phyloP scores from a whole-genome alignment of 2,888 invertebrate genomes.

The Agrenia bidenticulata region DNA sequence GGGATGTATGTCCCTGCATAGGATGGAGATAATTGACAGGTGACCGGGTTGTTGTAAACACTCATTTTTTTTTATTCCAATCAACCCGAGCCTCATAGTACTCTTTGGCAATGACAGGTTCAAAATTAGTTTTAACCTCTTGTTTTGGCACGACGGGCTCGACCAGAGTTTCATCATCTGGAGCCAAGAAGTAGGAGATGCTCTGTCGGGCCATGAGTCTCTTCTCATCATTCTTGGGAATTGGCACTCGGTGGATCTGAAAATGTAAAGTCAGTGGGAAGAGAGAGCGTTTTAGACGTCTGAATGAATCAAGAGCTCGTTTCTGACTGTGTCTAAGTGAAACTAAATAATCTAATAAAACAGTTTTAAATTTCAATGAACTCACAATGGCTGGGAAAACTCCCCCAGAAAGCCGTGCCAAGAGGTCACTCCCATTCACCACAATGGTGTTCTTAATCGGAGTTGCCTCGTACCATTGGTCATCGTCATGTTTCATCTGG shows the following conservation, averaged over 20 bases:
- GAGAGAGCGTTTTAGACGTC: too few relatives aligned
- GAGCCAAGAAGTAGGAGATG: conserved; percentile 75
- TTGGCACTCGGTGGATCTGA: conserved; percentile 70
- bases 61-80: conserved; percentile 29
- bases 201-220: conserved; percentile 69
- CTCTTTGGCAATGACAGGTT: conserved; percentile 32
- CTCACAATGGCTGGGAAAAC: conserved; percentile 69
- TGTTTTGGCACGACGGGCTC: conserved; percentile 57
- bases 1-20: too few relatives aligned
- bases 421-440: conserved; percentile 71
- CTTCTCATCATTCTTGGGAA: conserved; percentile 67
- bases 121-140: conserved; percentile 38
- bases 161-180: conserved; percentile 58
- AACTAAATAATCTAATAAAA: too few relatives aligned
- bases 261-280: conserved; percentile 35
- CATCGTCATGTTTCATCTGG: conserved; percentile 46
- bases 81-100: conserved; percentile 38
- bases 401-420: conserved; percentile 72
- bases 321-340: too few relatives aligned
- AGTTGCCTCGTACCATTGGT: conserved; percentile 37
- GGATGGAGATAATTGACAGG: not conserved
- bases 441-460: conserved; percentile 64
- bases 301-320: too few relatives aligned
- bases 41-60: not conserved
- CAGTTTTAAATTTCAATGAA: conserved; percentile 29